Conservation (phyloP, 2,797 vertebrate species). For the Borostomias antarcticus region DNA sequence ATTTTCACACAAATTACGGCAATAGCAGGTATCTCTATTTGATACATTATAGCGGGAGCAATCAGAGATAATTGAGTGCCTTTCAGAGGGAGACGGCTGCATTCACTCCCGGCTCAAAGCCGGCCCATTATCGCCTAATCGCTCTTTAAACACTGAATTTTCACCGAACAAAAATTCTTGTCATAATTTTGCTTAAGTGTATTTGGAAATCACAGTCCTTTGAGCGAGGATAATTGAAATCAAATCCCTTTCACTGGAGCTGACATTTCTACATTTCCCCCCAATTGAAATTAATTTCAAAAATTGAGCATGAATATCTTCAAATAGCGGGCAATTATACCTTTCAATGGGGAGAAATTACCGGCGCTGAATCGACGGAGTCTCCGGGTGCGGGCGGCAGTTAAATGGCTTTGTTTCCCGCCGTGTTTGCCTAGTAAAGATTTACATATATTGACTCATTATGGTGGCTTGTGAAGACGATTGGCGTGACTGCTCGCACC, state of each 20-base stretch:
- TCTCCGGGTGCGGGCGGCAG: slow-evolving; percentile 98
- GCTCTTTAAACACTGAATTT: slow-evolving; percentile 99
- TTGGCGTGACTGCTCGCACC: slow-evolving; percentile 80
- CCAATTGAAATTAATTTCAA: slow-evolving; percentile 99
- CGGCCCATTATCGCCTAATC: slow-evolving; percentile 99
- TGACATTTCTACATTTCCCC: slow-evolving; percentile 99
- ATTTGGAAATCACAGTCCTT: slow-evolving; percentile 99
- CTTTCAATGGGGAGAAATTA: slow-evolving; percentile 99
- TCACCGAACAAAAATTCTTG: slow-evolving; percentile 99
- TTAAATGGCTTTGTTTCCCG: slow-evolving; percentile 99
- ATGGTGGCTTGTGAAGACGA: slow-evolving; percentile 99
- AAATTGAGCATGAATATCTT: slow-evolving; percentile 99
- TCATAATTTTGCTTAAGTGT: slow-evolving; percentile 99
- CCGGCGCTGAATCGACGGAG: slow-evolving; percentile 99
- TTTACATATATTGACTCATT: slow-evolving; percentile 99
- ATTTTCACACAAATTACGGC: slow-evolving; percentile 99
- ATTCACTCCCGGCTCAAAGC: slow-evolving; percentile 99
- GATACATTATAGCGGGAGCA: slow-evolving; percentile 99
- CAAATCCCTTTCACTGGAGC: slow-evolving; percentile 99
- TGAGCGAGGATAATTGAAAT: slow-evolving; percentile 99
- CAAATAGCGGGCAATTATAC: slow-evolving; percentile 99
- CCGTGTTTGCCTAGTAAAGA: slow-evolving; percentile 99
- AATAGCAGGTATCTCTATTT: slow-evolving; percentile 99
- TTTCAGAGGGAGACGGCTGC: slow-evolving; percentile 99
- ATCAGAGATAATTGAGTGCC: slow-evolving; percentile 99